Base-by-base conservation (phyloP, 2,113 vertebrate species). In the Sceloporus tristichus region DNA sequence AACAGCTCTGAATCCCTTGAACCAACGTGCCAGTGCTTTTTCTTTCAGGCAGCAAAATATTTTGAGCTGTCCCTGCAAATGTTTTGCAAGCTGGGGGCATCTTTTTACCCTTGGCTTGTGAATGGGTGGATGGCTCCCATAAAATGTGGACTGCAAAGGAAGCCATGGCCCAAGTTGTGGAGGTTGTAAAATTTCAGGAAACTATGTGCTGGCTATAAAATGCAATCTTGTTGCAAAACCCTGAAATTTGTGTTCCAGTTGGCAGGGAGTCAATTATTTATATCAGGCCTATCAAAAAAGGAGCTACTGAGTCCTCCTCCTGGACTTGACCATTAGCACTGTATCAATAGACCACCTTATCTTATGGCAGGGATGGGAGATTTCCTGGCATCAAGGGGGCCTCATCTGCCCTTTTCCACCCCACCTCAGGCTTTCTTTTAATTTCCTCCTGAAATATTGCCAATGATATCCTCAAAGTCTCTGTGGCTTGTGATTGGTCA, bases 251-350 rank as follows among this genome's bases (percentile, higher is more conserved):
- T 40, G 48, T 86, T 86, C 59, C 18, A 68, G 73, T 34, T 83
- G 73, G 87, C 87, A 76, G n/a, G 16, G 62, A 83, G 78, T 73
- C 78, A 87, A 65, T 19, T 4, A 34, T 76, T 53, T 75, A 66
- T 66, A 66, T 82, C 27, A 74, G 42, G 59, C 8, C 71, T 68
- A 62, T 68, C 56, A 83, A 88, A 66, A 14, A 83, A 54, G n/a
- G 25, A 77, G 19, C 79, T 38, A 34, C 23, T 29, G 85, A 68
- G 62, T 3, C 70, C 70, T 86, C 75, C 29, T 68, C 59, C 68
- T 86, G 40, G 40, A 48, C 9, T 38, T 78, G 75, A 65, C 38
- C 48, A 62, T 77, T 65, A 29, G 34, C 42, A 78, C 40, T 16
- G 70, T 29, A 62, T 56, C 85, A 87, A 34, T 21, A 42, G 25